Base-by-base conservation (phyloP, 2,113 vertebrate genomes). In the Acanthochromis polyacanthus region DNA sequence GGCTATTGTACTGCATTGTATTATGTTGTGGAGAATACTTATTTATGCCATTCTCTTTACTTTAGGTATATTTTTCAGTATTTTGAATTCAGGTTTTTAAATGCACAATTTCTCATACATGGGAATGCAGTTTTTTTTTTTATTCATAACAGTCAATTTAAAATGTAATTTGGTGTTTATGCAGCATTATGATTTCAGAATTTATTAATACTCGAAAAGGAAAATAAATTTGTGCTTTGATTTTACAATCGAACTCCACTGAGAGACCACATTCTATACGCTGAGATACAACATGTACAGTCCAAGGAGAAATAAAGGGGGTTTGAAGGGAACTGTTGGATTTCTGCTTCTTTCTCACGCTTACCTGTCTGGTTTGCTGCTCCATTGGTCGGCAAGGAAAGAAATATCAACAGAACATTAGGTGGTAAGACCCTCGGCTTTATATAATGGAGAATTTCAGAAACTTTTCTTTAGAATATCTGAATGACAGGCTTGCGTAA, bases 281-380 rank as follows among this genome's bases (percentile, higher is more conserved):
- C 73, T 70, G 20, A 65, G 15, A 48, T 46, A 45, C 50, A 20
- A 52, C 19, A 40, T 56, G 19, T 32, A 62, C 14, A 68, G 12
- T 30, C 32, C 32, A 36, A 3, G 36, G 48, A 40, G 25, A 4
- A 58, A 28, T 3, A 19, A 14, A 5, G 19, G 6, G 23, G 6
- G 23, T 16, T 60, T 79, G 15, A 61, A 53, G 30, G 56, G 32
- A 50, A 66, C 63, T 77, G 14, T 50, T 40, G 58, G 16, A 69
- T 22, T 64, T 67, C 10, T 71, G 23, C 9, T 72, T 62, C 50
- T 81, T 64, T 77, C 70, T 80, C 46, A 40, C 43, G 94, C 97
- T 99, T 96, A 99, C 98, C 98, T 99, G 97, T 99, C 98, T 83
- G 98, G 98, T 95, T 99, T 99, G 96, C 98, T 99, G 96, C 95